A percentile compares a stretch with the other conserved stretches of the same genome.
Conservation (phyloP, 2,888 invertebrate genomes). For the Biston stratarius region DNA sequence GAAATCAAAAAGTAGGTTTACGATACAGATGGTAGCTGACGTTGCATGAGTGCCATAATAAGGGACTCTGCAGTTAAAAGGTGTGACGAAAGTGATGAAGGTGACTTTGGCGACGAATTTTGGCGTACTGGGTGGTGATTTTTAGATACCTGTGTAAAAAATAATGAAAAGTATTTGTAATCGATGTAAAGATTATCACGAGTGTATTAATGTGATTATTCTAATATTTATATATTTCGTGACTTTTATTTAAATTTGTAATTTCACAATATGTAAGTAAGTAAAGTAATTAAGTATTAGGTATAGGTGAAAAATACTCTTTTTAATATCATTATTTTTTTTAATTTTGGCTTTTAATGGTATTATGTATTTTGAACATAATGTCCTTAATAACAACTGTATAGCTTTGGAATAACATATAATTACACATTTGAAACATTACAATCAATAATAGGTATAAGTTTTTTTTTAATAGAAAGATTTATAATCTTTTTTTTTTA, state of each 20-base stretch:
- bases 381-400: too few species aligned
- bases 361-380: too few species aligned
- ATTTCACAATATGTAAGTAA: too few species aligned
- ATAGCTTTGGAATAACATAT: too few species aligned
- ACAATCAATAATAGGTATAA: too few species aligned
- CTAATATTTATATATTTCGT: background rate
- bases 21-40: slow-evolving; percentile 33
- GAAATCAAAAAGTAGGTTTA: slow-evolving; percentile 39
- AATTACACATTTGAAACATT: too few species aligned
- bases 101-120: slow-evolving; percentile 26
- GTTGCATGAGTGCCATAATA: slow-evolving; percentile 44
- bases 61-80: slow-evolving; percentile 34
- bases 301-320: too few species aligned
- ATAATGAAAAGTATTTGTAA: background rate
- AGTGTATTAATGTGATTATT: slow-evolving; percentile 10
- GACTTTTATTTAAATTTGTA: background rate
- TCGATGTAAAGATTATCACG: background rate
- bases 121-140: slow-evolving; percentile 29
- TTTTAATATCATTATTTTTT: too few species aligned
- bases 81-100: slow-evolving; percentile 47
- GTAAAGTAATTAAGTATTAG: too few species aligned
- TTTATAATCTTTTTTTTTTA: too few species aligned
- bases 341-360: too few species aligned
- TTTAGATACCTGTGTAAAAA: slow-evolving; percentile 17
- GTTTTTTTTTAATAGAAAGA: too few species aligned